phyloP scores from a whole-genome alignment of 2,797 vertebrate species.

The Pitangus sulphuratus region DNA sequence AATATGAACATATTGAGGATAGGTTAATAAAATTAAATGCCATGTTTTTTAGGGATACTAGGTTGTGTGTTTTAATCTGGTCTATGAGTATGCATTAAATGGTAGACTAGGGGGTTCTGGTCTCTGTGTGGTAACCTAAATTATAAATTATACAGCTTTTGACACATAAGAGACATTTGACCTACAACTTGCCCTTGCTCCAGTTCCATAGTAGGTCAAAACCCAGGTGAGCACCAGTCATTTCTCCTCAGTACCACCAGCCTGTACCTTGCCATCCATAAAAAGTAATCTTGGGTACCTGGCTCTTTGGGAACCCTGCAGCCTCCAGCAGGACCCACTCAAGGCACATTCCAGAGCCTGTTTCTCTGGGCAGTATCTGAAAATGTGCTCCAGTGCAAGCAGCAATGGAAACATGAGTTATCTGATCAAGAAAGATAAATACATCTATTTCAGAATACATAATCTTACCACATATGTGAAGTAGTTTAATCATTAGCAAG shows the following conservation, averaged over 20 bases:
- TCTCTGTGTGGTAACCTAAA: background rate
- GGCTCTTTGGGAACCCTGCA: background rate
- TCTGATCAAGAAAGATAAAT: constrained; percentile 37
- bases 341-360: background rate
- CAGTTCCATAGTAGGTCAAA: background rate
- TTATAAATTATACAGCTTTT: background rate
- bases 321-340: background rate
- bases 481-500: constrained; percentile 60
- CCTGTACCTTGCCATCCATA: background rate
- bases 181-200: background rate
- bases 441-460: constrained; percentile 48
- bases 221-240: background rate
- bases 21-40: background rate
- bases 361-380: background rate
- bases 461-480: constrained; percentile 61
- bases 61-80: background rate
- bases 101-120: background rate
- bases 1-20: accelerated
- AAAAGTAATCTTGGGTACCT: background rate
- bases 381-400: background rate
- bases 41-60: background rate
- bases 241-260: background rate
- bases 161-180: background rate
- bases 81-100: background rate
- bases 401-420: constrained; percentile 10